Evolutionary conservation across 2,888 invertebrate species (phyloP).

Genomic region (Meteorus colon): DNA sequence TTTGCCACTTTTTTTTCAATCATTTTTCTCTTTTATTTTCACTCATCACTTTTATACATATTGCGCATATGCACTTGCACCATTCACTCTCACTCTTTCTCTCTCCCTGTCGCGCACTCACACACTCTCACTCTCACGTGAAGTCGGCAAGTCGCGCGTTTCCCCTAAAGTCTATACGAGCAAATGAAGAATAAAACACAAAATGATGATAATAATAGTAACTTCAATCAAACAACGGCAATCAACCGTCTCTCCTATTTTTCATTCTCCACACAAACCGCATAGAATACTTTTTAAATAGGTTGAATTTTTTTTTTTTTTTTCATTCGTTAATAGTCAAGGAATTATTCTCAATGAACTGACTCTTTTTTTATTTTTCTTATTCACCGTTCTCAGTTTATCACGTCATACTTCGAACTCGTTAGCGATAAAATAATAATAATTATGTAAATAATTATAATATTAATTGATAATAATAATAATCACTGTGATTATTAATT

Average conservation of each 20-base stretch:
- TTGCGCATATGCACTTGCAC: constrained; percentile 56
- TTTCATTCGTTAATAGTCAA: constrained; percentile 49
- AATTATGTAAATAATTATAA: neutral
- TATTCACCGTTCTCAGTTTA: constrained; percentile 46
- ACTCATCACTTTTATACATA: constrained; percentile 65
- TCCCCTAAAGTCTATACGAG: constrained; percentile 50
- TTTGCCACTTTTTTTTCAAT: constrained; percentile 32
- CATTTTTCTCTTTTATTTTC: constrained; percentile 41
- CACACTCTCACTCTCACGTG: constrained; percentile 47
- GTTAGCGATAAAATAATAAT: constrained; percentile 56
- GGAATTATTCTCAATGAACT: constrained; percentile 58
- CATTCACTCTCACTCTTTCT: constrained; percentile 38
- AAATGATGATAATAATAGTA: constrained; percentile 21
- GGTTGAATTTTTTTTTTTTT: constrained; percentile 38
- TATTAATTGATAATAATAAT: constrained; percentile 66
- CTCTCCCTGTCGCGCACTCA: constrained; percentile 34
- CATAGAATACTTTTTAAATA: constrained; percentile 5
- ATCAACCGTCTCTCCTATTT: constrained; percentile 49
- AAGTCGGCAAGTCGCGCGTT: constrained; percentile 54
- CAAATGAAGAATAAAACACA: constrained; percentile 48
- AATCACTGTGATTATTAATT: constrained; percentile 69
- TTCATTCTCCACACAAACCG: constrained; percentile 43
- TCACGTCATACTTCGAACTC: constrained; percentile 71
- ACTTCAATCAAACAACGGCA: constrained; percentile 43
- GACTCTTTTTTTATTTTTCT: constrained; percentile 57